These are phyloP conservation scores for Mnemiopsis leidyi DNA, from an alignment of 37 sponge, comb jelly and placozoan species.

Conservation along the genomic window DNA sequence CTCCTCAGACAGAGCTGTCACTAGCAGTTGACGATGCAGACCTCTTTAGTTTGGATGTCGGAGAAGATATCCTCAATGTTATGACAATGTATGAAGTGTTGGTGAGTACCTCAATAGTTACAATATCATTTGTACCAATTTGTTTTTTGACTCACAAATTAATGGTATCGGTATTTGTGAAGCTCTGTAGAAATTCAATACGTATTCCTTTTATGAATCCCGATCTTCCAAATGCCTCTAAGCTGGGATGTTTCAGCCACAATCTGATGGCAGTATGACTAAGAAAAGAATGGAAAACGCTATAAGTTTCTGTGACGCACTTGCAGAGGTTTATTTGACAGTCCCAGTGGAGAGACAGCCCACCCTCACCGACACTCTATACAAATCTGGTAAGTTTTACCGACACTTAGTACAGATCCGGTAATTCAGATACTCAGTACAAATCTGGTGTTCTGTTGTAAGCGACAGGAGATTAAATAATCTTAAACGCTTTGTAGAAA, in stretches of 20 bases:
- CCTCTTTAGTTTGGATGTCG: slow-evolving; percentile 11
- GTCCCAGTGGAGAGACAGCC: slow-evolving; percentile 24
- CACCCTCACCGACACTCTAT: slow-evolving; percentile 49
- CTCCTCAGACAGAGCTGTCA: slow-evolving; percentile 48
- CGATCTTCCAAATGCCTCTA: too few species aligned
- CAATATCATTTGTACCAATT: too few species aligned
- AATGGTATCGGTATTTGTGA: too few species aligned
- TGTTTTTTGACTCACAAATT: too few species aligned
- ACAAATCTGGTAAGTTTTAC: slow-evolving; percentile 48
- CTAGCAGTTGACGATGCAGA: slow-evolving; percentile 33
- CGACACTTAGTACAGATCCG: too few species aligned
- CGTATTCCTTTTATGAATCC: too few species aligned
- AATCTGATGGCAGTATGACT: not conserved
- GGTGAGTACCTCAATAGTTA: slow-evolving; percentile 58
- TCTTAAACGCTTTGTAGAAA: too few species aligned
- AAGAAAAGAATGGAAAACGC: slow-evolving; percentile 57
- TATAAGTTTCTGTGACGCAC: slow-evolving; percentile 27
- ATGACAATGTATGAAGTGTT: slow-evolving; percentile 40
- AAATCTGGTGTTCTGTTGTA: too few species aligned
- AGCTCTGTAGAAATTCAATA: too few species aligned
- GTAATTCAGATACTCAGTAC: too few species aligned
- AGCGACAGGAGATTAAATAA: too few species aligned
- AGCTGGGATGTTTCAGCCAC: not conserved
- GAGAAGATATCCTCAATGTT: slow-evolving; percentile 29
- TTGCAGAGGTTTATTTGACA: slow-evolving; percentile 59